phyloP scores from a whole-genome alignment of 2,797 vertebrate genomes.

The Spatula versicolor region DNA sequence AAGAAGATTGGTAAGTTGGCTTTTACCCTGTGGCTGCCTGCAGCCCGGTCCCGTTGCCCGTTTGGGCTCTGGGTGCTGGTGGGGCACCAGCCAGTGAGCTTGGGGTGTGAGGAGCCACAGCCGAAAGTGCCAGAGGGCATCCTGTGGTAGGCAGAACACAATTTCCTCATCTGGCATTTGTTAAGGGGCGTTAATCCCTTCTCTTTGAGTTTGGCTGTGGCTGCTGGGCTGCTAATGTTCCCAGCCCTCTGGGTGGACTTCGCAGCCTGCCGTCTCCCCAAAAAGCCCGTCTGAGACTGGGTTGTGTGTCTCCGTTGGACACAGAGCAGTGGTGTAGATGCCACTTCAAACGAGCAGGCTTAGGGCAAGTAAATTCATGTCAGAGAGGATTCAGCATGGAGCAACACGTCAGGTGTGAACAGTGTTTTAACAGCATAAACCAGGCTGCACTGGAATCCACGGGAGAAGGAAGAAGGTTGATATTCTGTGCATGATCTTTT shows the following conservation, averaged over 20 bases:
- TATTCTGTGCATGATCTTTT: conserved; percentile 3
- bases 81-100: neutral
- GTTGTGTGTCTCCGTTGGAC: neutral
- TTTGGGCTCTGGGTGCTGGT: neutral
- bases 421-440: neutral
- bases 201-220: neutral
- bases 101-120: neutral
- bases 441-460: neutral
- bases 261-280: neutral
- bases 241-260: neutral
- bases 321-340: neutral
- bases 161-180: neutral
- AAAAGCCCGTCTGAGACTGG: neutral
- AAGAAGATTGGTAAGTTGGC: neutral
- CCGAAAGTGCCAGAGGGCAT: neutral
- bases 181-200: neutral
- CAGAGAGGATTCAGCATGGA: neutral
- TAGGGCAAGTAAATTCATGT: neutral
- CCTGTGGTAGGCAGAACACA: neutral
- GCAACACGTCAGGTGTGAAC: neutral
- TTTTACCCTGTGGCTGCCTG: neutral
- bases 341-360: neutral
- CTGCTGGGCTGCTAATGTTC: neutral
- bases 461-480: neutral
- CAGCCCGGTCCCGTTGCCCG: neutral